Percentiles rank a stretch among this genome's conserved stretches.
Evolutionary conservation across 2,888 invertebrate genomes (phyloP).

Genomic region (Macaria notata): DNA sequence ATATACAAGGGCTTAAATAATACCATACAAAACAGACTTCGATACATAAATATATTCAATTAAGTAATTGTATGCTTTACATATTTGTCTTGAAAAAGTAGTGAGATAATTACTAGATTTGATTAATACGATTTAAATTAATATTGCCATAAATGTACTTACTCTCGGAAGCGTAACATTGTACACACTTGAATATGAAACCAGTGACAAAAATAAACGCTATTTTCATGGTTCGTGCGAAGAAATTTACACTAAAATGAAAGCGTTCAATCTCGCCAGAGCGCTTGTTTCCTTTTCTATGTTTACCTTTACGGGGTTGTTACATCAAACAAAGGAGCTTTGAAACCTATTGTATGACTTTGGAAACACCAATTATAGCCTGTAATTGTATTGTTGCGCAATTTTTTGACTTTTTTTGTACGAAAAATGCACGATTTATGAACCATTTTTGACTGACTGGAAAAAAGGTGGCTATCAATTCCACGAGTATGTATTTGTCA

Average conservation of each 20-base stretch:
- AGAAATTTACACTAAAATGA: conserved; percentile 28
- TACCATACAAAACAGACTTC: too few species aligned
- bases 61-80: too few species aligned
- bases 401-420: conserved; percentile 1
- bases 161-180: conserved; percentile 58
- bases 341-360: conserved; percentile 22
- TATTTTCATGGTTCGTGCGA: conserved; percentile 26
- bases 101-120: too few species aligned
- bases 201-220: conserved; percentile 23
- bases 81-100: too few species aligned
- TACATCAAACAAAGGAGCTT: conserved; percentile 28
- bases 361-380: conserved; percentile 19
- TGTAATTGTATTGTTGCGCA: conserved; percentile 6
- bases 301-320: conserved; percentile 28
- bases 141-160: conserved; percentile 36
- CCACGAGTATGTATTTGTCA: too few species aligned
- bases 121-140: too few species aligned
- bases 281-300: conserved; percentile 26
- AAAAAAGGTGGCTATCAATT: too few species aligned
- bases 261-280: conserved; percentile 18
- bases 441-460: too few species aligned
- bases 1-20: too few species aligned
- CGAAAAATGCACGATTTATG: too few species aligned
- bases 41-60: too few species aligned
- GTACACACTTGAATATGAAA: conserved; percentile 36